Evolutionary conservation across 2,797 vertebrate species (phyloP), one percentile per base, ranked within the genome.

Genomic region (Tenualosa ilisha): DNA sequence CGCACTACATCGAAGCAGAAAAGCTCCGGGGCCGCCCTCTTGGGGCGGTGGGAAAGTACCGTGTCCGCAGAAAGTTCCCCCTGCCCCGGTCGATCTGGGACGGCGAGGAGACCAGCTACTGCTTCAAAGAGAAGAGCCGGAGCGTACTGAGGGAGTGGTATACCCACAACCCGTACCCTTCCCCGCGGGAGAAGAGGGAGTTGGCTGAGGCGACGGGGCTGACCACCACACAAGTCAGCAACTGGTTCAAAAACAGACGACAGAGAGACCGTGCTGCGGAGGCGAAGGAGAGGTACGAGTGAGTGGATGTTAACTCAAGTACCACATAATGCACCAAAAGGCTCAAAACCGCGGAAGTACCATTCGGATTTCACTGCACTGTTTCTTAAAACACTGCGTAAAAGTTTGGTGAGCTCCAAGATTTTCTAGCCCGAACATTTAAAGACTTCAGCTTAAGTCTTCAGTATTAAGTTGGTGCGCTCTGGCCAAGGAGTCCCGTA

Each of bases 61-160:
- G 97, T 84, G 97, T 98, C 88, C 96, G 97, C 87, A 96, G 97
- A 92, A 98, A 98, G 96, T 98, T 98, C 89, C 97, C 97, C 2
- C 90, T 98, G 91, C 97, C 97, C 81, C 96, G 97, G 86, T 97
- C 97, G 85, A 98, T 98, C 93, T 98, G 97, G 97, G 97, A 98
- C 94, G 97, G 97, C 85, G 97, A 98, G 89, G 97, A 98, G 92
- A 98, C 97, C 7, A 99, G 98, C 93, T 99, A 98, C 92, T 99
- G 98, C 95, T 99, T 99, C 93, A 99, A 98, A 94, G 97, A 99
- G 88, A 98, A 98, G 93, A 97, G 96, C 88, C 93, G 98, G 91
- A 97, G 97, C 93, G 96, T 98, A 43, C 94, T 98, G 51, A 95
- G 97, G 75, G 97, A 98, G 90, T 98, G 97, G 97, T 98, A 98